These are phyloP conservation scores for Baccha elongata DNA, from an alignment of 2,888 invertebrate species.

Conservation along the genomic window DNA sequence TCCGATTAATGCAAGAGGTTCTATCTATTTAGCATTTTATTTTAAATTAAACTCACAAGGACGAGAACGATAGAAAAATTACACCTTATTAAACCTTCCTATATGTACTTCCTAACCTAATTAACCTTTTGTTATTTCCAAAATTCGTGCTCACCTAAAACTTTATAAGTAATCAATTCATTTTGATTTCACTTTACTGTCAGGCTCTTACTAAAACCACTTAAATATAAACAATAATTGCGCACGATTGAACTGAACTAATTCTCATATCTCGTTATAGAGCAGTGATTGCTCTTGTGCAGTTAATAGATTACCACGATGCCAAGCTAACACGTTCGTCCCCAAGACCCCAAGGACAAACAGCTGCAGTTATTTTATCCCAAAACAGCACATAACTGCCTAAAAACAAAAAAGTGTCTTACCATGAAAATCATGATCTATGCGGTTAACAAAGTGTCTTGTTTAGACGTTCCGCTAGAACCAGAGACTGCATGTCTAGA, in stretches of 20 bases:
- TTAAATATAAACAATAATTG: constrained; percentile 37
- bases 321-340: constrained; percentile 42
- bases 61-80: too few relatives aligned
- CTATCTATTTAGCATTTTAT: too few relatives aligned
- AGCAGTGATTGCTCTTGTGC: constrained; percentile 27
- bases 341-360: constrained; percentile 56
- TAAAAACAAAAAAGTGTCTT: constrained; percentile 39
- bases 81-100: too few relatives aligned
- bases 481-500: constrained; percentile 59
- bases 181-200: constrained; percentile 24
- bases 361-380: constrained; percentile 57
- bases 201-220: constrained; percentile 28
- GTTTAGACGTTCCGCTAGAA: constrained; percentile 22
- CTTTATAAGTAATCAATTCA: constrained; percentile 11
- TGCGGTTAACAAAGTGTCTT: constrained; percentile 13
- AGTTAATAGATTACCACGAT: constrained; percentile 43
- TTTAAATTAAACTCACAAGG: too few relatives aligned
- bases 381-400: constrained; percentile 31
- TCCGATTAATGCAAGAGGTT: too few relatives aligned
- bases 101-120: too few relatives aligned
- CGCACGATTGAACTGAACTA: constrained; percentile 52
- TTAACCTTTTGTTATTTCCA: background rate
- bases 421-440: constrained; percentile 32
- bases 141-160: background rate
- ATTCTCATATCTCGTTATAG: constrained; percentile 40